Evolutionary conservation across 2,113 vertebrate genomes (phyloP).

Genomic region (Enhydra lutris): DNA sequence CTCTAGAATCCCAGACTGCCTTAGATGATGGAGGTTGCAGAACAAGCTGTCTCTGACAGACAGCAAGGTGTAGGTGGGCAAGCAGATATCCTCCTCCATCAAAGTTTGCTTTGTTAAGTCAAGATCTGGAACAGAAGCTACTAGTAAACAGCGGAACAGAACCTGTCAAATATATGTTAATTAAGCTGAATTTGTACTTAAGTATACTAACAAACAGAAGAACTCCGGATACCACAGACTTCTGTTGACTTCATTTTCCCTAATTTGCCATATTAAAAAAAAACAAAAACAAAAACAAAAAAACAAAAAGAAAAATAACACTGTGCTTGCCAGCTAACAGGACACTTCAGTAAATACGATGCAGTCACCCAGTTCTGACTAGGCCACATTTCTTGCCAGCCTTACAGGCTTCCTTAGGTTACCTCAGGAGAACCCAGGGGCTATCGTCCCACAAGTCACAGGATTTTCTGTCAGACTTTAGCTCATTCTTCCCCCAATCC

Average conservation of each 20-base stretch:
- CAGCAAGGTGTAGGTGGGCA: background rate
- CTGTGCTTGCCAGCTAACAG: background rate
- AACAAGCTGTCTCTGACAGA: background rate
- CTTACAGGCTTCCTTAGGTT: background rate
- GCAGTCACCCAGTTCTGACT: background rate
- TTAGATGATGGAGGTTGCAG: background rate
- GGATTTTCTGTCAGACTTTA: background rate
- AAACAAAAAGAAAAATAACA: too few species aligned
- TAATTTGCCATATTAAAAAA: background rate
- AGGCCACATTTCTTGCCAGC: background rate
- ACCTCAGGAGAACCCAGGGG: background rate
- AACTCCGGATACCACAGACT: background rate
- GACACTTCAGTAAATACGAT: background rate
- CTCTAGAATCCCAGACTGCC: background rate
- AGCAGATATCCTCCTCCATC: background rate
- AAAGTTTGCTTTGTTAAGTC: background rate
- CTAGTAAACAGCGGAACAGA: background rate
- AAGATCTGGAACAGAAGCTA: background rate
- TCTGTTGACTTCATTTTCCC: background rate
- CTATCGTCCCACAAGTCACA: background rate
- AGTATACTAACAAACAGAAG: background rate
- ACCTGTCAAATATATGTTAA: background rate
- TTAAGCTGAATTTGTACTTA: background rate
- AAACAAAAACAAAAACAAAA: too few species aligned
- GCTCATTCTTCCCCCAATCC: background rate